Conservation (phyloP, 2,888 invertebrate species). For the Ptilodon capucinus region DNA sequence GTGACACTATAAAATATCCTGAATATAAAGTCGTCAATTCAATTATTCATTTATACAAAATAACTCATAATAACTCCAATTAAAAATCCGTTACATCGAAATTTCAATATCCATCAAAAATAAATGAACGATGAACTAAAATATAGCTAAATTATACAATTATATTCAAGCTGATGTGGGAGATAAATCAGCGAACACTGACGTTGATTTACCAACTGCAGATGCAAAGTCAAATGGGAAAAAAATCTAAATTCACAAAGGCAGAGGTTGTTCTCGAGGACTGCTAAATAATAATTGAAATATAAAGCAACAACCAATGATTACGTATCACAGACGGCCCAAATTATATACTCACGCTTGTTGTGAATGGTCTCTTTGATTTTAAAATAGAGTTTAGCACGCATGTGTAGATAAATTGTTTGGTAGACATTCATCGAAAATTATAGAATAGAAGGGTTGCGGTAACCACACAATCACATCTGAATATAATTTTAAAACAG, state of each 20-base stretch:
- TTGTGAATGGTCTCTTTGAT: conserved; percentile 9
- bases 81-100: background rate
- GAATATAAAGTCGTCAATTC: too few relatives aligned
- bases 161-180: background rate
- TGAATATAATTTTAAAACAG: background rate
- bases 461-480: background rate
- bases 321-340: conserved; percentile 6
- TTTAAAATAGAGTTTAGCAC: background rate
- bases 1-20: too few relatives aligned
- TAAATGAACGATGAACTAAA: background rate
- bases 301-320: conserved; percentile 15
- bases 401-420: background rate
- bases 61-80: background rate
- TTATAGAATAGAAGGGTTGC: background rate
- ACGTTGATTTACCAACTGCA: background rate
- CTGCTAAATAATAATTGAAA: conserved; percentile 21
- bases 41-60: background rate
- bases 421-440: background rate
- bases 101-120: background rate
- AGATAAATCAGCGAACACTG: background rate
- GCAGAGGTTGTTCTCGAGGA: background rate
- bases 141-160: background rate
- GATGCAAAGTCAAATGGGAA: background rate
- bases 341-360: conserved; percentile 15
- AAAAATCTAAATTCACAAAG: background rate